phyloP scores from a whole-genome alignment of 2,797 vertebrate species.

The Aeoliscus strigatus region DNA sequence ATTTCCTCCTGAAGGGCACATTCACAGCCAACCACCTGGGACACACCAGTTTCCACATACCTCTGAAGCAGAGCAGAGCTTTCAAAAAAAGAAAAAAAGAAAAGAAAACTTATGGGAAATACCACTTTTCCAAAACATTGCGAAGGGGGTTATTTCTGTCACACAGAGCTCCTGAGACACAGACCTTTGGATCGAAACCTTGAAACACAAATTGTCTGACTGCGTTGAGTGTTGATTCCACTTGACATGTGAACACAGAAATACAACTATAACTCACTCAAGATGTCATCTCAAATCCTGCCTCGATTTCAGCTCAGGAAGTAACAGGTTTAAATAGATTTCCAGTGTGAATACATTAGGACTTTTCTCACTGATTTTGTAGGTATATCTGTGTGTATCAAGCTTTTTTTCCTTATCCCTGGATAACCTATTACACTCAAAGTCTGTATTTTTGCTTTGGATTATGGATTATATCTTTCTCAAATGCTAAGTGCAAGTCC shows the following conservation, averaged over 20 bases:
- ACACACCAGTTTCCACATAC: constrained; percentile 58
- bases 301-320: constrained; percentile 42
- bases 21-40: constrained; percentile 57
- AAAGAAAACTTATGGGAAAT: constrained; percentile 46
- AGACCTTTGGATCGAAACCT: not conserved
- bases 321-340: constrained; percentile 41
- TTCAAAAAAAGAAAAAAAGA: too few relatives aligned
- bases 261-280: constrained; percentile 22
- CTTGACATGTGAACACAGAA: constrained; percentile 14
- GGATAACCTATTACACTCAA: not conserved
- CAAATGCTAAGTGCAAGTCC: constrained; percentile 10
- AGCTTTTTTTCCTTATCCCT: not conserved
- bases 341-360: constrained; percentile 16
- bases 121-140: constrained; percentile 47
- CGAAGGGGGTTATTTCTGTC: constrained; percentile 18
- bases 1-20: constrained; percentile 46
- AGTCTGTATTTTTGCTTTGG: constrained; percentile 1
- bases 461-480: too few relatives aligned
- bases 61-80: constrained; percentile 28
- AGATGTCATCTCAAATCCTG: constrained; percentile 28
- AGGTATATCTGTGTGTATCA: not conserved
- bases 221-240: not conserved
- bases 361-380: constrained; percentile 34
- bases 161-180: constrained; percentile 9
- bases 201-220: constrained; percentile 4